A percentile compares a stretch with the other conserved stretches of the same genome.
phyloP scores from a whole-genome alignment of 2,797 vertebrate species.

The Crenuchus spilurus region DNA sequence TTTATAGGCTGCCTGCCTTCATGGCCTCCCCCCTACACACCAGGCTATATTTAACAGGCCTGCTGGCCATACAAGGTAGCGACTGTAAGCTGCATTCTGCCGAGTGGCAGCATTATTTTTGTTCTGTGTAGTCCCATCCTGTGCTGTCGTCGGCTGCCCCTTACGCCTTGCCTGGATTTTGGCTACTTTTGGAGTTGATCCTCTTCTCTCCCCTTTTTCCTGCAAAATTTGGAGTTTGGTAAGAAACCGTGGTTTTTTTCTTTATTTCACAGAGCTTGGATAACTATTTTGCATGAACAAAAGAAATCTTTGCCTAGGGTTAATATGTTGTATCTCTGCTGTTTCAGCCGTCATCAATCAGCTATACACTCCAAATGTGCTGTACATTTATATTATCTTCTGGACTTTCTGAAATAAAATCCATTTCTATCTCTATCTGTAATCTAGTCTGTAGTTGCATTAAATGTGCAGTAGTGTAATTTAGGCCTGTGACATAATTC shows the following conservation, averaged over 20 bases:
- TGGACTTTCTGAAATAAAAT: not conserved
- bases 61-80: conserved; percentile 95
- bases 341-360: not conserved
- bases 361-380: not conserved
- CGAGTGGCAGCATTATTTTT: conserved; percentile 98
- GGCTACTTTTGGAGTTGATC: conserved; percentile 72
- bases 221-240: conserved; percentile 75
- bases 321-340: not conserved
- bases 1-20: not conserved
- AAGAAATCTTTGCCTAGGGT: not conserved
- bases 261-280: not conserved
- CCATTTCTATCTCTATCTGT: not conserved
- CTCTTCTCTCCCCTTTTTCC: conserved; percentile 57
- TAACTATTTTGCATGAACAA: not conserved
- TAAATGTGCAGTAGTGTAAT: not conserved
- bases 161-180: conserved; percentile 76
- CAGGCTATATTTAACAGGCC: conserved; percentile 93
- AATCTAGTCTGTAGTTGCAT: not conserved
- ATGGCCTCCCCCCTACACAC: conserved; percentile 56
- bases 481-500: conserved; percentile 2
- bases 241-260: conserved; percentile 70
- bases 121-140: conserved; percentile 77
- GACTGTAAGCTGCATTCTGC: conserved; percentile 88
- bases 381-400: not conserved
- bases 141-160: conserved; percentile 81